Evolutionary conservation across 92 coral and sea anemone genomes (phyloP).

Genomic region (Actinernus sp.): DNA sequence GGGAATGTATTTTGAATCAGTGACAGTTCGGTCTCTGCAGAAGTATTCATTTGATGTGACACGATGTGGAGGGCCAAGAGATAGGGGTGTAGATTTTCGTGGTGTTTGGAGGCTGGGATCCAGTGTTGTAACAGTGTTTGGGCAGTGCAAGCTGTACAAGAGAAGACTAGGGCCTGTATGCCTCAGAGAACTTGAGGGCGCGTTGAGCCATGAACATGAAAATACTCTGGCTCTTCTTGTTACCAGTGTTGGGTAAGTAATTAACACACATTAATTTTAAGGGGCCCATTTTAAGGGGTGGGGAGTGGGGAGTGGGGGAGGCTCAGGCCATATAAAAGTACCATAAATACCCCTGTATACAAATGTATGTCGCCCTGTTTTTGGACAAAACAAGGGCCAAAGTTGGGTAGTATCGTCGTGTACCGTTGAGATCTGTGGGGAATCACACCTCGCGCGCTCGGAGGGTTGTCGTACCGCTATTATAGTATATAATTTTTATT

Average conservation of each 20-base stretch:
- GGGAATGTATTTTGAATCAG: slow-evolving; percentile 68
- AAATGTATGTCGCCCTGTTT: too few species aligned
- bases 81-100: slow-evolving; percentile 80
- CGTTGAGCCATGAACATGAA: slow-evolving; percentile 61
- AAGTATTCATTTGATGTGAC: slow-evolving; percentile 49
- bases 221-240: slow-evolving; percentile 68
- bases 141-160: slow-evolving; percentile 75
- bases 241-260: slow-evolving; percentile 75
- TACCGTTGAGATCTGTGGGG: too few species aligned
- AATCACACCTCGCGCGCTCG: too few species aligned
- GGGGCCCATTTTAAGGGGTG: too few species aligned
- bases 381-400: too few species aligned
- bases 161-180: slow-evolving; percentile 75
- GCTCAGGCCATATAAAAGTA: too few species aligned
- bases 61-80: slow-evolving; percentile 79
- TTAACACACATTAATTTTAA: too few species aligned
- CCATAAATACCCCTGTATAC: too few species aligned
- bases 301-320: too few species aligned
- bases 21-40: slow-evolving; percentile 42
- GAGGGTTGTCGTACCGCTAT: too few species aligned
- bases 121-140: slow-evolving; percentile 46
- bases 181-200: slow-evolving; percentile 76
- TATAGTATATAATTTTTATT: too few species aligned
- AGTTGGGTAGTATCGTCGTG: too few species aligned
- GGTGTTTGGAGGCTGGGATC: slow-evolving; percentile 68